phyloP scores from a whole-genome alignment of 2,113 vertebrate genomes.

The Phalacrocorax carbo region DNA sequence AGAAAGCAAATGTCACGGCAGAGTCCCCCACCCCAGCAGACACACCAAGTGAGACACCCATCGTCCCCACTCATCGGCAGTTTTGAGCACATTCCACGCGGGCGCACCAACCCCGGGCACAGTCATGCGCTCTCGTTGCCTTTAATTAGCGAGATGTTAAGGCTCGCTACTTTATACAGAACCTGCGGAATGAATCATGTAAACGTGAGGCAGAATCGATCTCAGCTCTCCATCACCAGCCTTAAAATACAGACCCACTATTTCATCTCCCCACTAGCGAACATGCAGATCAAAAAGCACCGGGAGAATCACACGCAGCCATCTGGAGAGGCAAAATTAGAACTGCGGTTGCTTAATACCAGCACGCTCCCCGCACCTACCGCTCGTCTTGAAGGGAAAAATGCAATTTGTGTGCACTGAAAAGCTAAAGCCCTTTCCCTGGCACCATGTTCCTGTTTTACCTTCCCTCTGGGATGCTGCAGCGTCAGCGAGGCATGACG shows the following conservation, averaged over 20 bases:
- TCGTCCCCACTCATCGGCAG: accelerated
- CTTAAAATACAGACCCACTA: background rate
- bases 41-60: background rate
- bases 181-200: background rate
- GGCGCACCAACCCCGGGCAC: background rate
- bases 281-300: background rate
- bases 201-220: accelerated
- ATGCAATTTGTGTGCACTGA: accelerated
- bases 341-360: background rate
- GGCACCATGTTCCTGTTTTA: background rate
- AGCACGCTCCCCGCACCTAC: background rate
- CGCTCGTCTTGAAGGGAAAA: accelerated
- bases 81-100: accelerated
- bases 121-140: background rate
- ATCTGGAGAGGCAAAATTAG: background rate
- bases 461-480: background rate
- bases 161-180: accelerated
- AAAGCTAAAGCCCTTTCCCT: background rate
- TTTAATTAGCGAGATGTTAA: accelerated
- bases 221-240: background rate
- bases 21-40: background rate
- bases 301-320: background rate
- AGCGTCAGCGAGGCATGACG: background rate
- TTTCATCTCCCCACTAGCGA: background rate
- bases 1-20: accelerated